phyloP scores from a whole-genome alignment of 2,797 vertebrate species.

The Thripadectes ignobilis region DNA sequence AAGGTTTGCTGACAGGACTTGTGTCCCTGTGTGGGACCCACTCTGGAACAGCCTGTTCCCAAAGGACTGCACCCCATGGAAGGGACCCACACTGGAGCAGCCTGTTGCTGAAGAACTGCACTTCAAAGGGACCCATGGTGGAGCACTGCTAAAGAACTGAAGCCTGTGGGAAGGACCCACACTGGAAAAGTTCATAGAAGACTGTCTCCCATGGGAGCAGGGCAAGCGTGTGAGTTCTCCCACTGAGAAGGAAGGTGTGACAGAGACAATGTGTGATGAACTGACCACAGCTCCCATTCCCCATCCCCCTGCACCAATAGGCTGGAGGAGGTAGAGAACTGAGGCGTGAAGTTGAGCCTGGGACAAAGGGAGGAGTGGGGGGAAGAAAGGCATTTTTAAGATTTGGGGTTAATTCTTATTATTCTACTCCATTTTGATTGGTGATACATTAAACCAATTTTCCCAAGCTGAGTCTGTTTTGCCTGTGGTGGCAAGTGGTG shows the following conservation, averaged over 20 bases:
- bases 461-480: background rate
- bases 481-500: background rate
- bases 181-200: background rate
- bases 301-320: rapidly evolving
- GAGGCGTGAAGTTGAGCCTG: rapidly evolving
- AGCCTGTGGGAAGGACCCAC: background rate
- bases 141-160: background rate
- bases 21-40: background rate
- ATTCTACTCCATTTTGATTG: background rate
- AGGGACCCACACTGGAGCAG: background rate
- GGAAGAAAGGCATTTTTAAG: background rate
- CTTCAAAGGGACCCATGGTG: background rate
- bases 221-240: background rate
- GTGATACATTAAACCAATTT: background rate
- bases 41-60: background rate
- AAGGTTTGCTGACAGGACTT: background rate
- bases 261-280: too few relatives aligned
- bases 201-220: background rate
- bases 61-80: background rate
- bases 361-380: background rate
- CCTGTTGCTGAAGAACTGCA: background rate
- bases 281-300: background rate
- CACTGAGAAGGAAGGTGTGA: background rate
- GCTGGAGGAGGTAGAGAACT: background rate
- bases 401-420: background rate